Base-by-base conservation (phyloP, 92 coral and sea anemone genomes). In the Isaurus tuberculatus region DNA sequence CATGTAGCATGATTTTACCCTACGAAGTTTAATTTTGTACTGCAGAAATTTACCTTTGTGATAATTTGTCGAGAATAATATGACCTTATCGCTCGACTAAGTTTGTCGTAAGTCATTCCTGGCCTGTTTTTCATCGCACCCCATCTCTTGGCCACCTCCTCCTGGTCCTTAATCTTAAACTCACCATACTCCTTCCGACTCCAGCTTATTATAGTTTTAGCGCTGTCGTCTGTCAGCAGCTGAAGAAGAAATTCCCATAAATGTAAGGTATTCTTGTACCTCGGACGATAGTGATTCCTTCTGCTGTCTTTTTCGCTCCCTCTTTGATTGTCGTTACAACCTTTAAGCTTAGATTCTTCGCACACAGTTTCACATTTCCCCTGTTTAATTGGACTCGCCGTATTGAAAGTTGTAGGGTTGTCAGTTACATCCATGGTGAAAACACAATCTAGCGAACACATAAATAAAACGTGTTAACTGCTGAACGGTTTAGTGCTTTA, bases 211-310 rank as follows among this genome's bases (percentile, higher is more conserved):
- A 77, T 33, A 5, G 70, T 15, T 14, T 13, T 15, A 22, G 49
- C 66, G 22, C 49, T 57, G 7, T 77, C 69, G 37, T 77, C 82
- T 20, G 68, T 34, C 26, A 77, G 69, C 69, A 77, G 34, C 49
- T 77, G 69, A 23, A 77, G 82, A 4, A 77, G 82, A 58, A 58
- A 77, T 10, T 77, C 82, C 82, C 82, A 77, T n/a, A 77, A 26
- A 58, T 77, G 82, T 0, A 58, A 7, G 0, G 68, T 77, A 48
- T 40, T 77, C 55, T 77, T 77, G 55, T 77, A 77, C 46, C 82
- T 72, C 28, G 69, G 69, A 11, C 69, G 69, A 26, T 6, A 8
- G 17, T n/a, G 63, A 55, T 19, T 2, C 63, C 28, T 22, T 55
- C 25, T 55, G 63, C n/a, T 5, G 23, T 55, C 23, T 17, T 23